A percentile compares a stretch with the other conserved stretches of the same genome.
Conservation (phyloP, 1,140 invertebrate genomes). For the Ips nitidus region DNA sequence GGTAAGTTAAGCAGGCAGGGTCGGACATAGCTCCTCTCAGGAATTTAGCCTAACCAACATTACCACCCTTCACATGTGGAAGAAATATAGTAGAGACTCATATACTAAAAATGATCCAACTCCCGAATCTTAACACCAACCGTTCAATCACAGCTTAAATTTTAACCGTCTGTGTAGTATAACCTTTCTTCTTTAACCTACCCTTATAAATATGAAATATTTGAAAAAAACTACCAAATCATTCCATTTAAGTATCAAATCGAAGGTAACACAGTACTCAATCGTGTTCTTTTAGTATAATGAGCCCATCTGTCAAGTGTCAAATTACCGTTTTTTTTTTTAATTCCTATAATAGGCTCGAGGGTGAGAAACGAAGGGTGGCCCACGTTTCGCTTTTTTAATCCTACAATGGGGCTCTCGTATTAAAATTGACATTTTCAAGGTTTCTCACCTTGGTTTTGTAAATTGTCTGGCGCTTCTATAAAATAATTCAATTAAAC, state of each 20-base stretch:
- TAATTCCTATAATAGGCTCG: neutral
- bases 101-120: neutral
- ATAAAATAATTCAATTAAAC: too few relatives aligned
- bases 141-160: neutral
- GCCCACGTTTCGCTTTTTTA: neutral
- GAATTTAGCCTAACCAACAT: neutral
- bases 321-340: neutral
- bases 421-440: too few relatives aligned
- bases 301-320: neutral
- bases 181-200: too few relatives aligned
- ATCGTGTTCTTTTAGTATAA: neutral
- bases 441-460: too few relatives aligned
- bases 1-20: too few relatives aligned
- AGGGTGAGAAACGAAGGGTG: neutral
- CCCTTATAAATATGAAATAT: too few relatives aligned
- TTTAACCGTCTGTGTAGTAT: neutral
- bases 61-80: neutral
- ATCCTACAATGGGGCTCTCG: neutral
- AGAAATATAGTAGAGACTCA: neutral
- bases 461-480: too few relatives aligned
- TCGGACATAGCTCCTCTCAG: too few relatives aligned
- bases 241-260: conserved; percentile 2
- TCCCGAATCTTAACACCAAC: neutral
- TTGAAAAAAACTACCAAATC: neutral
- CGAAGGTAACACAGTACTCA: neutral